These are phyloP conservation scores for Miniopterus natalensis DNA, from an alignment of 2,113 vertebrate species.

Conservation along the genomic window DNA sequence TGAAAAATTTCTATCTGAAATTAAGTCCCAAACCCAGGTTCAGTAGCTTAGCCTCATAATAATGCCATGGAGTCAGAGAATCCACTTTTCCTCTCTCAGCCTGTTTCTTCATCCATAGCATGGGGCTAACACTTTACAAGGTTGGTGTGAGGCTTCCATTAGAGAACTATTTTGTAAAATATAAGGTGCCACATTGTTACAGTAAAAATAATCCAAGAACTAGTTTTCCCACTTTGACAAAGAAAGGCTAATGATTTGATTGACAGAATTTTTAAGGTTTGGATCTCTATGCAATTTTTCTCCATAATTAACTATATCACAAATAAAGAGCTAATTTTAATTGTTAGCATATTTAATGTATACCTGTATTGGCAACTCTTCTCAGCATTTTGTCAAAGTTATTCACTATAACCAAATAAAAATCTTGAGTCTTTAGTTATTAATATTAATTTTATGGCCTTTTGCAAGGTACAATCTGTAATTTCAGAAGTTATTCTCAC, in stretches of 20 bases:
- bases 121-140: neutral
- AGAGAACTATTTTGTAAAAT: slow-evolving; percentile 50
- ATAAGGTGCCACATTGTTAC: neutral
- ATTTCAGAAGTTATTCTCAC: slow-evolving; percentile 40
- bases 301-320: neutral
- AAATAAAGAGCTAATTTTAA: slow-evolving; percentile 29
- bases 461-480: slow-evolving; percentile 52
- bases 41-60: neutral
- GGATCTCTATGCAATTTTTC: neutral
- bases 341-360: neutral
- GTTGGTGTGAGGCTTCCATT: neutral
- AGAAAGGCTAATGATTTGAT: neutral
- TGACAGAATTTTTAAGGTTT: slow-evolving; percentile 14
- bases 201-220: slow-evolving; percentile 44
- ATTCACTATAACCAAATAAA: slow-evolving; percentile 59
- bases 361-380: slow-evolving; percentile 35
- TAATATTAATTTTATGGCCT: slow-evolving; percentile 7
- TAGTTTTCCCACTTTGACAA: neutral
- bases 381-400: slow-evolving; percentile 35
- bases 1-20: slow-evolving; percentile 21
- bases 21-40: slow-evolving; percentile 40
- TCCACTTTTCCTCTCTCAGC: neutral
- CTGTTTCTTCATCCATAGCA: slow-evolving; percentile 20
- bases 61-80: neutral
- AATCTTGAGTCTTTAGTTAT: neutral